Base-by-base conservation (phyloP, 1,140 invertebrate species). In the Saccostrea echinata region DNA sequence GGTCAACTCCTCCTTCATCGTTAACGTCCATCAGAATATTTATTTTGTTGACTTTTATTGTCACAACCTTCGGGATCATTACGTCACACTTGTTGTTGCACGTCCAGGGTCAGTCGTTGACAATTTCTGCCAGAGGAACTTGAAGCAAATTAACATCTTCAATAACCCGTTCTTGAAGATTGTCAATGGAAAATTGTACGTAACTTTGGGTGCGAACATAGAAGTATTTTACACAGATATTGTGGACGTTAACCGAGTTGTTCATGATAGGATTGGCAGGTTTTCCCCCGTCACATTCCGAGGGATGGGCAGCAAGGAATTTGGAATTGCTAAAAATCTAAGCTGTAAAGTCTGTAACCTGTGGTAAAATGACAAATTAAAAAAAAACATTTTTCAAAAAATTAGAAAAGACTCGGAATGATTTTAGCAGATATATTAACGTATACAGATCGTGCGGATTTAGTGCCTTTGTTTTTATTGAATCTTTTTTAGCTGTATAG, bases 51-150 rank as follows among this genome's bases (percentile, higher is more conserved):
- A 86, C 35, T 86, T 86, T 81, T 86, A 86, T n/a, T 86, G 85
- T n/a, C 80, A 86, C 71, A 86, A 86, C 52, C 52, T 51, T 30
- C 21, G 76, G 21, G 84, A 84, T 52, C 91, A 92, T 84, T 91
- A 92, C 52, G 86, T 92, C 24, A 91, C 87, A 0, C 64, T 92
- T 0, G 92, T 92, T 2, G 43, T 92, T n/a, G 91, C 91, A 18
- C 43, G 33, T 3, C 76, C 68, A 24, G 87, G 86, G 0, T 89
- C 89, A 3, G 27, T 86, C 11, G 61, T 87, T 12, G 90, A 92
- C 76, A 11, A 85, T 0, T 91, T 93, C 91, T 95, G 92, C 85
- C 91, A 91, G n/a, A 27, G 85, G 8, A 76, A 83, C 3, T 64
- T 92, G 16, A 51, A 85, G 9, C 68, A 88, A 24, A 83, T 92